Conservation (phyloP, 2,888 invertebrate species). For the Philonicus albiceps region DNA sequence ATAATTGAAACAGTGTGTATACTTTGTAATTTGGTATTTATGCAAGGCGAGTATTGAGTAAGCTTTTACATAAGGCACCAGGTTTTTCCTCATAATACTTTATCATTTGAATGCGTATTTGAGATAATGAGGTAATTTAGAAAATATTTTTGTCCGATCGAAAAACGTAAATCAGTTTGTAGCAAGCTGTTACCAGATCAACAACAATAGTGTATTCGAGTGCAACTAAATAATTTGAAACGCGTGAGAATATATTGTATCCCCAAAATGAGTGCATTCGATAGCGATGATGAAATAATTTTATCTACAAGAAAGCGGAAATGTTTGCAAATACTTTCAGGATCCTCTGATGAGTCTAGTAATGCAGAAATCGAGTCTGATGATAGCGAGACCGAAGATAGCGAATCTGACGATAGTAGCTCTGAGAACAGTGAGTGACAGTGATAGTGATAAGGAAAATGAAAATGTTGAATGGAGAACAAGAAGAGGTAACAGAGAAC, state of each 20-base stretch:
- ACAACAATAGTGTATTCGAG: slow-evolving; percentile 15
- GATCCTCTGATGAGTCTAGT: slow-evolving; percentile 11
- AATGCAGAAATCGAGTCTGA: not conserved
- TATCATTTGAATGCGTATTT: slow-evolving; percentile 25
- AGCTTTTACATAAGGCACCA: slow-evolving; percentile 16
- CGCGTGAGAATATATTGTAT: slow-evolving; percentile 28
- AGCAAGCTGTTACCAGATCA: slow-evolving; percentile 20
- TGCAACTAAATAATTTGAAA: slow-evolving; percentile 34
- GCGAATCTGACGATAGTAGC: not conserved
- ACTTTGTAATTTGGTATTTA: slow-evolving; percentile 22
- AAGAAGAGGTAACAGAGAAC: slow-evolving; percentile 27
- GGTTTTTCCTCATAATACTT: slow-evolving; percentile 7
- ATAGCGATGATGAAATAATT: slow-evolving; percentile 29
- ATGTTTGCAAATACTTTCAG: slow-evolving; percentile 33
- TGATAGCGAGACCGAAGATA: not conserved
- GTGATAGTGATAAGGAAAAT: no score
- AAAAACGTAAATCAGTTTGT: no score
- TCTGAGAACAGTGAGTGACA: slow-evolving; percentile 2
- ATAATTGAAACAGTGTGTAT: slow-evolving; percentile 15
- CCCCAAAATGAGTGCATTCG: slow-evolving; percentile 14
- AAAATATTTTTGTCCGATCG: slow-evolving; percentile 34
- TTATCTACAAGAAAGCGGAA: slow-evolving; percentile 36
- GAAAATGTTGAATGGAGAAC: slow-evolving; percentile 19
- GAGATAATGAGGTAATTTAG: slow-evolving; percentile 25
- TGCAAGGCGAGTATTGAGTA: slow-evolving; percentile 27